Conservation (phyloP, 2,113 vertebrate species). For the Rhinichthys klamathensis region DNA sequence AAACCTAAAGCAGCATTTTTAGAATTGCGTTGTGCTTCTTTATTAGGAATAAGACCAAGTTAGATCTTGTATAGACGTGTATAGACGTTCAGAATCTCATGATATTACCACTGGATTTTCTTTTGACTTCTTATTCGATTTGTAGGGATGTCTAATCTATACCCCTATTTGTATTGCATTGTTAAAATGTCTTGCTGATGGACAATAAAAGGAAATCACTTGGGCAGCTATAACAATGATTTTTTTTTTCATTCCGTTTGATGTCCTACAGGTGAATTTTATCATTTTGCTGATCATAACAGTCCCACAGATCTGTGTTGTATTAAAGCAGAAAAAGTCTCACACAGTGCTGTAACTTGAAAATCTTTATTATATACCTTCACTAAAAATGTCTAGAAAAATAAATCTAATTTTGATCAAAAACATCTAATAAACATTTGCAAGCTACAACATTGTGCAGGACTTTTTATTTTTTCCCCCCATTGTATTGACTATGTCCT, state of each 20-base stretch:
- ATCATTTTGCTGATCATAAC: neutral
- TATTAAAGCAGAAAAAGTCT: neutral
- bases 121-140: too few species aligned
- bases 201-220: neutral
- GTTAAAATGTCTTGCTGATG: neutral
- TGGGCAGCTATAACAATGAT: neutral
- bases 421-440: neutral
- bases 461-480: neutral
- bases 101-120: neutral
- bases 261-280: neutral
- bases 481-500: neutral
- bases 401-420: neutral
- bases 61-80: neutral
- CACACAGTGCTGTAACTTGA: neutral
- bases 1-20: constrained; percentile 5
- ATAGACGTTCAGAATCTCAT: neutral
- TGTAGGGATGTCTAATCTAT: neutral
- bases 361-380: neutral
- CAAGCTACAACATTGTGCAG: neutral
- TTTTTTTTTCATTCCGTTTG: neutral
- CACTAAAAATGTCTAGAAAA: neutral
- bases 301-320: neutral
- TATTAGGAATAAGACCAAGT: neutral
- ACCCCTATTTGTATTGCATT: neutral
- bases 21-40: neutral